phyloP scores from a whole-genome alignment of 2,888 invertebrate genomes.

The Polia nebulosa region DNA sequence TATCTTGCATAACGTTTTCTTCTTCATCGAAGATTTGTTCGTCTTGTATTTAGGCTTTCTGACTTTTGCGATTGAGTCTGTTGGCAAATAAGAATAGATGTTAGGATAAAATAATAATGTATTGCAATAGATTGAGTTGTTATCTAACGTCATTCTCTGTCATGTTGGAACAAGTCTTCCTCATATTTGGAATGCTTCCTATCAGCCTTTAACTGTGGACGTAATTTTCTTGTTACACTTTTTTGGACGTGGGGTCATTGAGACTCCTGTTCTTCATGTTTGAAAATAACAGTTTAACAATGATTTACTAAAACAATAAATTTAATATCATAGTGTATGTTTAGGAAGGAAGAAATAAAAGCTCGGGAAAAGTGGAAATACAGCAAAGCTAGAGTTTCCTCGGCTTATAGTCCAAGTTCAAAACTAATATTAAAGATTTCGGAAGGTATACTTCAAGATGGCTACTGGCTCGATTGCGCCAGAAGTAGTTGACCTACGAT shows the following conservation, averaged over 20 bases:
- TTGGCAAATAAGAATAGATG: conserved; percentile 19
- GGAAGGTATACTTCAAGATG: not conserved
- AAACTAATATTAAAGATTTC: not conserved
- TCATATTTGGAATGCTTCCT: too few species aligned
- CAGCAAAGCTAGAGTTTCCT: not conserved
- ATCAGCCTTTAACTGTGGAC: too few species aligned
- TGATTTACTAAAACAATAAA: too few species aligned
- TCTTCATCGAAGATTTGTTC: conserved; percentile 64
- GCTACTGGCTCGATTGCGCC: conserved; percentile 1
- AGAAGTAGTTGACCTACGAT: conserved; percentile 14
- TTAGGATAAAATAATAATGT: not conserved
- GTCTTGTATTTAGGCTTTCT: conserved; percentile 64
- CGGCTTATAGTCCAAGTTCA: not conserved
- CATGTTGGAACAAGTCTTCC: too few species aligned
- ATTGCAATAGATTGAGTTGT: not conserved
- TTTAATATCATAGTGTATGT: too few species aligned
- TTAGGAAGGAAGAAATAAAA: too few species aligned
- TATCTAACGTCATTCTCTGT: not conserved
- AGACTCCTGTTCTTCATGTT: too few species aligned
- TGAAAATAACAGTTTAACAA: too few species aligned
- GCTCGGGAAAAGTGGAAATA: not conserved
- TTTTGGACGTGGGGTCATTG: too few species aligned
- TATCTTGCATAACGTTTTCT: conserved; percentile 73
- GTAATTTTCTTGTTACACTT: too few species aligned
- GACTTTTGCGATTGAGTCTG: conserved; percentile 73